Percentiles rank a stretch among this genome's conserved stretches.
These are phyloP conservation scores for Aplocera efformata DNA, from an alignment of 2,888 invertebrate genomes.

Conservation along the genomic window DNA sequence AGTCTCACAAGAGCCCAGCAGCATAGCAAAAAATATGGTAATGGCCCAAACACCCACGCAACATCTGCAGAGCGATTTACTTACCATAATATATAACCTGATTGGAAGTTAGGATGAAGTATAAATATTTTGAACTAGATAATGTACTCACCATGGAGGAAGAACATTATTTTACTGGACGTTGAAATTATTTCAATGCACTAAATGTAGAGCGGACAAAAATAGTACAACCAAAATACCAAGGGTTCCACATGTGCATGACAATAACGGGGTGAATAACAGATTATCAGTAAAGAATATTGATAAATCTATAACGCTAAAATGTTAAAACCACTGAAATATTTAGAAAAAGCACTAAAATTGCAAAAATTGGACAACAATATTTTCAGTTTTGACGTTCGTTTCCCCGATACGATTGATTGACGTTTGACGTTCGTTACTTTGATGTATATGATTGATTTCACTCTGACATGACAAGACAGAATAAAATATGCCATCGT, in stretches of 20 bases:
- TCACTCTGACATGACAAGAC: no score
- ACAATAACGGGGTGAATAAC: conserved; percentile 21
- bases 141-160: conserved; percentile 62
- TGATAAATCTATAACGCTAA: neutral
- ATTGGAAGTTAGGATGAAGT: conserved; percentile 22
- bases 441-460: neutral
- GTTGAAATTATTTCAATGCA: conserved; percentile 74
- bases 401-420: no score
- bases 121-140: conserved; percentile 28
- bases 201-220: conserved; percentile 76
- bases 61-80: conserved; percentile 23
- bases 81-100: conserved; percentile 24
- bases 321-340: conserved; percentile 8
- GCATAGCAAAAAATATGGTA: conserved; percentile 52
- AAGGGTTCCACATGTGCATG: conserved; percentile 34
- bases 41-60: conserved; percentile 51
- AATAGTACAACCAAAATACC: conserved; percentile 78
- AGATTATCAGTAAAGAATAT: conserved; percentile 14
- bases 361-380: conserved; percentile 51
- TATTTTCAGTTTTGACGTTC: conserved; percentile 69
- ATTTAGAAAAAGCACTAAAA: conserved; percentile 29
- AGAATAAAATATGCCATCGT: no score
- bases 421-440: conserved; percentile 3
- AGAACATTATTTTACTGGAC: conserved; percentile 71
- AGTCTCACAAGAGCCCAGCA: conserved; percentile 22